Percentiles rank a stretch among this genome's conserved stretches.
Conservation (phyloP, 2,888 invertebrate species). For the Operophtera brumata region DNA sequence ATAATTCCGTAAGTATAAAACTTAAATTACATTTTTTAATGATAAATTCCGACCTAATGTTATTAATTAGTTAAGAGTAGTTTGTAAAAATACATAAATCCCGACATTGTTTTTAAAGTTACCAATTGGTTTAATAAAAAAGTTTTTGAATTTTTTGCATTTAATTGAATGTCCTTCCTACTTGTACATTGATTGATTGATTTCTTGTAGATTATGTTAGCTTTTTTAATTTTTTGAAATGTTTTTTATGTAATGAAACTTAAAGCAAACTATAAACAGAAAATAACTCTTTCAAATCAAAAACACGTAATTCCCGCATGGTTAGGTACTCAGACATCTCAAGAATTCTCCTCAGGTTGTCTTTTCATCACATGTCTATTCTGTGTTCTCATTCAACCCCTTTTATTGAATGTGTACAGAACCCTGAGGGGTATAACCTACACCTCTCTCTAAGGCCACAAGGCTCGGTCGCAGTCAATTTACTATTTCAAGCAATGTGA, state of each 20-base stretch:
- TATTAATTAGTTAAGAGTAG: conserved; percentile 27
- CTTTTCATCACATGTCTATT: conserved; percentile 38
- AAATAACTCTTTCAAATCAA: too few relatives aligned
- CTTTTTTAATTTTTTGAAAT: too few relatives aligned
- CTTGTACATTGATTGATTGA: background rate
- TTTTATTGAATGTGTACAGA: conserved; percentile 31
- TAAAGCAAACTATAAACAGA: too few relatives aligned
- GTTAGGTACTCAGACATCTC: conserved; percentile 15
- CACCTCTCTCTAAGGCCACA: too few relatives aligned
- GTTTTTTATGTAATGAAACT: too few relatives aligned
- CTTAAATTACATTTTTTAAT: conserved; percentile 3
- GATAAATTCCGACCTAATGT: conserved; percentile 36
- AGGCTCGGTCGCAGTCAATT: too few relatives aligned
- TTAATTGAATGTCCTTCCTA: background rate
- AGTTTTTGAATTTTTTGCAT: conserved; percentile 42
- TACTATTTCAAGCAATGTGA: too few relatives aligned
- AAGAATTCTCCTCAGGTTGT: conserved; percentile 29
- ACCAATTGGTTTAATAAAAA: conserved; percentile 60
- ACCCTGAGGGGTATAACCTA: too few relatives aligned
- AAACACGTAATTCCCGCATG: background rate
- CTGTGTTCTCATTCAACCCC: conserved; percentile 42
- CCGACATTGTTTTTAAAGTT: conserved; percentile 54
- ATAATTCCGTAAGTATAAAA: background rate
- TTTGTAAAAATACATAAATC: conserved; percentile 38
- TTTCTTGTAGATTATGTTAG: too few relatives aligned